A percentile compares a stretch with the other conserved stretches of the same genome.
Evolutionary conservation across 2,888 invertebrate genomes (phyloP).

Genomic region (Pyralis farinalis): DNA sequence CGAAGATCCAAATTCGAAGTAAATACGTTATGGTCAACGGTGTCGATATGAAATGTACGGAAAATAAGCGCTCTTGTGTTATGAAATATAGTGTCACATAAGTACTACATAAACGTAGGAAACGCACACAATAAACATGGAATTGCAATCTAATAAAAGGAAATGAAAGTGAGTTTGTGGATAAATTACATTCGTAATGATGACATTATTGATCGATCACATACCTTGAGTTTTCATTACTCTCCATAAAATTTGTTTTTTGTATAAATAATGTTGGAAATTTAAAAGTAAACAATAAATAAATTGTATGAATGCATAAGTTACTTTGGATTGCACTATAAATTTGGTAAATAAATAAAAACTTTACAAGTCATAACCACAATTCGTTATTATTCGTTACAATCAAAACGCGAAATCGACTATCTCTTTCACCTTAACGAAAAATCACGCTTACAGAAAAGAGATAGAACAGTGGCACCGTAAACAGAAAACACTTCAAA

Average conservation of each 20-base stretch:
- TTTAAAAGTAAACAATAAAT: constrained; percentile 32
- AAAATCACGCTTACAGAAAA: constrained; percentile 26
- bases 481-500: constrained; percentile 52
- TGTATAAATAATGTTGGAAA: constrained; percentile 28
- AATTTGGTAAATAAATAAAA: constrained; percentile 55
- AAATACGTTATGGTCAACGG: constrained; percentile 66
- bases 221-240: constrained; percentile 66
- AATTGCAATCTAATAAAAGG: not conserved
- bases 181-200: constrained; percentile 48
- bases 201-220: constrained; percentile 73
- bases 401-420: constrained; percentile 56
- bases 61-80: no score
- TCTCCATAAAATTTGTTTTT: constrained; percentile 47
- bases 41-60: no score
- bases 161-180: constrained; percentile 32
- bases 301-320: constrained; percentile 28
- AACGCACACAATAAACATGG: no score
- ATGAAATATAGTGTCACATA: no score
- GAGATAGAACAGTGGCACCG: constrained; percentile 42
- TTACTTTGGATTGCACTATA: constrained; percentile 49
- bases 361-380: constrained; percentile 58
- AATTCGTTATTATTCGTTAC: constrained; percentile 77
- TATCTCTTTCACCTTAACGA: constrained; percentile 32
- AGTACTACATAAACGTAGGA: no score
- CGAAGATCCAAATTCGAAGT: constrained; percentile 74